Base-by-base conservation (phyloP, 2,797 vertebrate genomes). In the Nyctibius grandis region DNA sequence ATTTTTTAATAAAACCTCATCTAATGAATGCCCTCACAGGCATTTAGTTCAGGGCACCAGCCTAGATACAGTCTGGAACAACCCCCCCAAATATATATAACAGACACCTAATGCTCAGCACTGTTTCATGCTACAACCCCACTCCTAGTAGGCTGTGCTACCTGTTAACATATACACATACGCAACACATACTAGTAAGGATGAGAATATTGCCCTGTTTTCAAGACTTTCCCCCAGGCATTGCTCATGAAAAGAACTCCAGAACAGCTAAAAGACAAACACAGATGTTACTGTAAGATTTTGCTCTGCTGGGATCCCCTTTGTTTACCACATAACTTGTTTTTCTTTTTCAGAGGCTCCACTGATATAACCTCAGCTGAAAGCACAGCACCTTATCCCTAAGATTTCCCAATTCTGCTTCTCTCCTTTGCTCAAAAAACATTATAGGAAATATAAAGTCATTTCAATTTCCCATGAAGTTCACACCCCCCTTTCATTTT, bases 61-160 rank as follows among this genome's bases (percentile, higher is more conserved):
- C 25, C 36, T 31, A 21, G 38, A 12, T 3, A 12, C 1, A 40
- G 4, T 4, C 23, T 47, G 20, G 42, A 76, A 12, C 26, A 87
- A 9, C 4, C 5, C 2, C 10, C 31, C 28, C 48, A 54, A 10
- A 80, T 4, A 38, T 0, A 25, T 5, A 4, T 8, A 64, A 15
- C 9, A 65, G 47, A 19, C 25, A 36, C 4, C 18, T 36, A 33
- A 26, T 4, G 15, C 25, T 68, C 47, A 64, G n/a, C 45, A 33
- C 4, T 3, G 0, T 61, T 53, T 45, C 42, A 21, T 1, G 6
- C 26, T 5, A 21, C n/a, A 56, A 5, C 13, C 61, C 33, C 22
- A 4, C 33, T 65, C 42, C 29, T n/a, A 8, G 12, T 1, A 56
- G 34, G 9, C 53, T 57, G 29, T 53, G 47, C 33, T 81, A 29